Percentiles rank a stretch among this genome's conserved stretches.
Conservation (phyloP, 2,113 vertebrate genomes). For the Callospermophilus lateralis region DNA sequence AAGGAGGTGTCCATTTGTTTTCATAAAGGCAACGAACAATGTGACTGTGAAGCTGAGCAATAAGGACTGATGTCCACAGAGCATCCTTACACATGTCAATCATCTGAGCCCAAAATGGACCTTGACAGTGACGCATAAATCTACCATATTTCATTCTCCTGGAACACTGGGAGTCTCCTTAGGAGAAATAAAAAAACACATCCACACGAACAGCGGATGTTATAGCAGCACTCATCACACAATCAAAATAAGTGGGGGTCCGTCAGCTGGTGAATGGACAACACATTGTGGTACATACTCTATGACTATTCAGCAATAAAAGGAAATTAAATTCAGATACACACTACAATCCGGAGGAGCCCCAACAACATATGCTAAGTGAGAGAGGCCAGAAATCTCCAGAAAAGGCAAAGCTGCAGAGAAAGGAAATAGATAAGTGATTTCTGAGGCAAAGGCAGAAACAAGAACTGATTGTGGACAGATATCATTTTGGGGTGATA, state of each 20-base stretch:
- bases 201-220: not conserved
- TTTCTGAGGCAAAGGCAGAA: not conserved
- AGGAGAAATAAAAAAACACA: not conserved
- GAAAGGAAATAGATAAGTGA: not conserved
- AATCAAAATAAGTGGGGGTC: not conserved
- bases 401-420: not conserved
- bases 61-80: rapidly evolving
- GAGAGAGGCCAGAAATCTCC: not conserved
- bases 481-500: not conserved
- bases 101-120: not conserved
- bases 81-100: no score
- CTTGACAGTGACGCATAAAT: not conserved
- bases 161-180: no score
- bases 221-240: no score
- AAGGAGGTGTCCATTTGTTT: not conserved
- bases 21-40: not conserved
- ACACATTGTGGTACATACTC: rapidly evolving
- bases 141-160: not conserved
- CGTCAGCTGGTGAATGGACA: not conserved
- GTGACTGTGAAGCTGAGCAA: not conserved
- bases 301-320: not conserved
- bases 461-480: not conserved
- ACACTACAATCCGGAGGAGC: rapidly evolving
- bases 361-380: not conserved
- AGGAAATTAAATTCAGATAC: not conserved